phyloP scores from a whole-genome alignment of 2,113 vertebrate genomes.

The Thymallus thymallus region DNA sequence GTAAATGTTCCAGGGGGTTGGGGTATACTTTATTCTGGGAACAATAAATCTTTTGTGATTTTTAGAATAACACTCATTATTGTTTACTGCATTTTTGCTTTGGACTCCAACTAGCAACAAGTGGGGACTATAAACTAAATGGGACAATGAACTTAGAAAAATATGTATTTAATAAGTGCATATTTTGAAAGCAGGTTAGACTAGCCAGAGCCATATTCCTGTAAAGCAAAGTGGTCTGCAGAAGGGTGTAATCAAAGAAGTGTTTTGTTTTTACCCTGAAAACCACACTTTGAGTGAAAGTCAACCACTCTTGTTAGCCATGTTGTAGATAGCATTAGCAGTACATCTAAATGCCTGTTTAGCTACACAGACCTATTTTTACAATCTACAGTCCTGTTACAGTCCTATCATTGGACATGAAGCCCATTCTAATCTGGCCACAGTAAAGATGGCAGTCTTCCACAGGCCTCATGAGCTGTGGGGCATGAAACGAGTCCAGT shows the following conservation, averaged over 20 bases:
- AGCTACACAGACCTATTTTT: conserved; percentile 47
- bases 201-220: no score
- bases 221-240: no score
- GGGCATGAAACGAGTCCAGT: conserved; percentile 27
- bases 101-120: conserved; percentile 32
- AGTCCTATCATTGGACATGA: conserved; percentile 5
- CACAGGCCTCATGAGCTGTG: conserved; percentile 71
- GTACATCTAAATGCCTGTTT: conserved; percentile 65
- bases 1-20: conserved; percentile 31
- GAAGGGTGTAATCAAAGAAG: no score
- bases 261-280: background rate
- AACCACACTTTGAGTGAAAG: conserved; percentile 67
- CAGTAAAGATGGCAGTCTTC: conserved; percentile 69
- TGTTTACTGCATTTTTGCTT: conserved; percentile 24
- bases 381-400: conserved; percentile 1
- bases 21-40: conserved; percentile 33
- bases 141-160: conserved; percentile 13
- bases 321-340: conserved; percentile 70
- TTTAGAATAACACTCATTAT: conserved; percentile 26
- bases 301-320: conserved; percentile 67
- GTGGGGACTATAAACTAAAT: conserved; percentile 33
- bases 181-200: conserved; percentile 6
- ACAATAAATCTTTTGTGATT: conserved; percentile 39
- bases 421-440: conserved; percentile 66
- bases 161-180: background rate